Evolutionary conservation across 2,888 invertebrate genomes (phyloP).

Genomic region (Lutraria lutraria): DNA sequence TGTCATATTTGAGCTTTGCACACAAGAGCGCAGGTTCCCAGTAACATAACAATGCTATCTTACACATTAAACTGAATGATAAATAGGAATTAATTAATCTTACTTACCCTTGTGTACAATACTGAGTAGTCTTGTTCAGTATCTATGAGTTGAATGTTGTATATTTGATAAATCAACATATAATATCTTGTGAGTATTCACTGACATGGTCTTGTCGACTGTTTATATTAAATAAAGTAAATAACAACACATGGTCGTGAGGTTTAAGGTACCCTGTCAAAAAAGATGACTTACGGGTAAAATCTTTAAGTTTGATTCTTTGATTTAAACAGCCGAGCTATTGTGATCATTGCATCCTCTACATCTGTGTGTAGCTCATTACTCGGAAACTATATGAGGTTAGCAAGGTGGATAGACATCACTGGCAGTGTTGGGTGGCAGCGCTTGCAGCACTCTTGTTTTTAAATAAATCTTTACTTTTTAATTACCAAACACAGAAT

Average conservation of each 20-base stretch:
- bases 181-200: not conserved
- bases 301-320: not conserved
- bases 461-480: no score
- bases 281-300: not conserved
- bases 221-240: not conserved
- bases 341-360: no score
- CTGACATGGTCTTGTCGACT: not conserved
- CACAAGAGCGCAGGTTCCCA: not conserved
- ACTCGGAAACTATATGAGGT: no score
- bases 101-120: slow-evolving; percentile 34
- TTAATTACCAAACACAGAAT: no score
- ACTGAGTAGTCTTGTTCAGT: not conserved
- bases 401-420: no score
- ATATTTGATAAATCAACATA: not conserved
- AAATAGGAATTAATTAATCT: slow-evolving; percentile 54
- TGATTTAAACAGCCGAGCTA: no score
- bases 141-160: not conserved
- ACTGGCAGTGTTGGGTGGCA: no score
- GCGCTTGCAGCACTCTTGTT: no score
- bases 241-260: not conserved
- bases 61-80: slow-evolving; percentile 32
- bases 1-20: slow-evolving; percentile 30
- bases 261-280: not conserved
- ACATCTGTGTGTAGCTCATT: no score
- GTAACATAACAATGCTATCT: slow-evolving; percentile 48